Evolutionary conservation across 1,140 invertebrate species (phyloP).

Genomic region (Zaprionus ornatus): DNA sequence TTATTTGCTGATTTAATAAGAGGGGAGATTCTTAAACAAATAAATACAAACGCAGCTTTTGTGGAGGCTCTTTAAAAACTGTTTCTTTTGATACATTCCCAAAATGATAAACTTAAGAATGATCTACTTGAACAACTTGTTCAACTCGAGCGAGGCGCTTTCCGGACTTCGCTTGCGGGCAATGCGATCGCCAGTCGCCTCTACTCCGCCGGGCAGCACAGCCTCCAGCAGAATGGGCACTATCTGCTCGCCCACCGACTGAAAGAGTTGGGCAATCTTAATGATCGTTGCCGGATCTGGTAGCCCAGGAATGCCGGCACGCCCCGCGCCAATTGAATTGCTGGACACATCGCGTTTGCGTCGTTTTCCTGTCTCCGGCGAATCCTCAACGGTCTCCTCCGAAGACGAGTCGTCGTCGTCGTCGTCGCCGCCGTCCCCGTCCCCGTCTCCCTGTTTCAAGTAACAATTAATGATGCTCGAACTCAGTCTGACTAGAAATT

Average conservation of each 20-base stretch:
- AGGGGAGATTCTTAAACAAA: no score
- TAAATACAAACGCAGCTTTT: no score
- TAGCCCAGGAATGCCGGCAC: conserved; percentile 72
- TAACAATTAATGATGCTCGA: not conserved
- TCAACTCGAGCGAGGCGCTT: conserved; percentile 14
- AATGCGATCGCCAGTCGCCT: conserved; percentile 49
- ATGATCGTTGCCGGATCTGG: conserved; percentile 77
- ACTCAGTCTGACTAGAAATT: not conserved
- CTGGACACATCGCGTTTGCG: conserved; percentile 53
- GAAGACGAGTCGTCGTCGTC: conserved; percentile 78
- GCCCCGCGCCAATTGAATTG: conserved; percentile 5
- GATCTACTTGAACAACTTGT: conserved; percentile 2
- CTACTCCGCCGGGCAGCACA: conserved; percentile 50
- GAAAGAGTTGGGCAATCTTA: conserved; percentile 74
- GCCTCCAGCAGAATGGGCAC: conserved; percentile 73
- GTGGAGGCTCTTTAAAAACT: no score
- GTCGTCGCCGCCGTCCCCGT: conserved; percentile 40
- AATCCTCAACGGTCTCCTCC: conserved; percentile 77
- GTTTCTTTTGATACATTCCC: no score
- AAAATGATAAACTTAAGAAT: not conserved
- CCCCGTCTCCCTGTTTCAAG: not conserved
- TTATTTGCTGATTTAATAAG: not conserved
- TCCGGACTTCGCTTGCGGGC: conserved; percentile 42
- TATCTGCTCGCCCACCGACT: conserved; percentile 72
- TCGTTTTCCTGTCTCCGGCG: conserved; percentile 45